A percentile compares a stretch with the other conserved stretches of the same genome.
Conservation (phyloP, 2,797 vertebrate species). For the Clarias fuscus region DNA sequence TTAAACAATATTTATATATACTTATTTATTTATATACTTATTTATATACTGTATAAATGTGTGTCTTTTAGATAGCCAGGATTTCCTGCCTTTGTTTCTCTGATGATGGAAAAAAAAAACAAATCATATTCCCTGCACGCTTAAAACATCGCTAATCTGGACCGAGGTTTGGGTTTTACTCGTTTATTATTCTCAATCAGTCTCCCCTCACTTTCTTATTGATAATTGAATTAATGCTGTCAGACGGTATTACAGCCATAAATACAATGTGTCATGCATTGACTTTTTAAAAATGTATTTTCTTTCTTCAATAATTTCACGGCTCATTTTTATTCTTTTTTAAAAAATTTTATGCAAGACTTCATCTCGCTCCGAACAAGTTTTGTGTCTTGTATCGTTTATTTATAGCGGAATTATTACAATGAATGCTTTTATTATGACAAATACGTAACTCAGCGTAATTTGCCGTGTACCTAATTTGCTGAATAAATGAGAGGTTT, state of each 20-base stretch:
- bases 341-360: too few relatives aligned
- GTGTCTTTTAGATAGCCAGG: neutral
- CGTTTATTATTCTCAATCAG: neutral
- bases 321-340: too few relatives aligned
- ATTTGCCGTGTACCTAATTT: constrained; percentile 12
- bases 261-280: neutral
- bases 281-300: neutral
- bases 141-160: neutral
- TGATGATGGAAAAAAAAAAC: neutral
- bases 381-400: neutral
- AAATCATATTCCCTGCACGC: neutral
- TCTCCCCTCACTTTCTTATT: neutral
- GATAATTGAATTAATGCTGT: neutral
- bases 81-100: neutral
- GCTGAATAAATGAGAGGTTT: constrained; percentile 15
- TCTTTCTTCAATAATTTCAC: too few relatives aligned
- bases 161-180: neutral
- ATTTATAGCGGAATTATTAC: neutral
- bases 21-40: too few relatives aligned
- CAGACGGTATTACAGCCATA: neutral
- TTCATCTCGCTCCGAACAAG: constrained; percentile 12
- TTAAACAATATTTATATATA: too few relatives aligned
- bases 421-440: neutral
- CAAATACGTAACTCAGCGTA: neutral
- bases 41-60: neutral